Conservation (phyloP, 2,113 vertebrate genomes). For the Mungos mungo region DNA sequence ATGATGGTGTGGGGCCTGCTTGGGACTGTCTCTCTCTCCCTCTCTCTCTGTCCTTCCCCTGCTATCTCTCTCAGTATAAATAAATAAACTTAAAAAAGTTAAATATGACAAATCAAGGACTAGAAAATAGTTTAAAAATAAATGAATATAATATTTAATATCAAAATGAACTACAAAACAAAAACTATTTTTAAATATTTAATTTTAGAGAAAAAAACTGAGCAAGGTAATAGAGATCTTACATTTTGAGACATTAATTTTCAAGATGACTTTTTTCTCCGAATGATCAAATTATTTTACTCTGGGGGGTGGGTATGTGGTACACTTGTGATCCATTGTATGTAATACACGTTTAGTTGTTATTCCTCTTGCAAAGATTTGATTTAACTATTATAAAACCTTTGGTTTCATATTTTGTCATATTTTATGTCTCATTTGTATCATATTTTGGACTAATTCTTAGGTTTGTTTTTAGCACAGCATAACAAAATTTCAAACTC, state of each 20-base stretch:
- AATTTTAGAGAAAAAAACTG: neutral
- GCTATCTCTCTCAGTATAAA: no score
- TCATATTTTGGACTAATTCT: neutral
- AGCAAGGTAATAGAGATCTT: neutral
- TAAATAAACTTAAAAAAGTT: no score
- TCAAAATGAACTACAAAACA: neutral
- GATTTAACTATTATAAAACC: neutral
- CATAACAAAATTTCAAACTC: neutral
- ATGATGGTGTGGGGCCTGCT: no score
- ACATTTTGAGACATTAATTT: neutral
- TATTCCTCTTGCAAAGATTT: neutral
- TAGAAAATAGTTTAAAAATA: neutral
- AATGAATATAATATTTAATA: neutral
- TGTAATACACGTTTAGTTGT: neutral
- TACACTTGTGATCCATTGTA: neutral
- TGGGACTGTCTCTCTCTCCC: no score
- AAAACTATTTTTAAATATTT: conserved; percentile 35
- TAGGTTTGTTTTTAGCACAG: neutral
- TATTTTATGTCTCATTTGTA: neutral
- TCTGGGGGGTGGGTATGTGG: neutral
- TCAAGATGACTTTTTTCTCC: neutral
- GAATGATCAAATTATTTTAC: neutral
- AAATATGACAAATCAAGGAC: neutral
- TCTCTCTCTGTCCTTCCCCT: neutral
- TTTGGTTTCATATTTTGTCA: neutral